Percentiles rank a stretch among this genome's conserved stretches.
phyloP scores from a whole-genome alignment of 37 sponge, comb jelly and placozoan species.

The Hexactinellida sp. region DNA sequence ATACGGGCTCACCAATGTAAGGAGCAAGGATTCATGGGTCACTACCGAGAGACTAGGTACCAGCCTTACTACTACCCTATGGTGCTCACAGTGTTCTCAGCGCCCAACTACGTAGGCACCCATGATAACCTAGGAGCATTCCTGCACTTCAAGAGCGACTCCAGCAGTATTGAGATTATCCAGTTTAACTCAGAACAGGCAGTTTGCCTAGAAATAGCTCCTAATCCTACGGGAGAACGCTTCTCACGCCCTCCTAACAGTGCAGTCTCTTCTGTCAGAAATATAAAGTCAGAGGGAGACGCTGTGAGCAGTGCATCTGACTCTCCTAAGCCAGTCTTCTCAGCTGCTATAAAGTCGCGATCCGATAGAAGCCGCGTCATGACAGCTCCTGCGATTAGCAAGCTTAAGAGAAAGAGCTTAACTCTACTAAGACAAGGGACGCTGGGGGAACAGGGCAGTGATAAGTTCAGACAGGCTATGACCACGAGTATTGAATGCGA shows the following conservation, averaged over 20 bases:
- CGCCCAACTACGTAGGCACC: constrained; percentile 69
- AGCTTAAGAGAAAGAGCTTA: constrained; percentile 27
- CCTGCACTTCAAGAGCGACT: constrained; percentile 29
- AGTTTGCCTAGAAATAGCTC: neutral
- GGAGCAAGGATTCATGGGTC: constrained; percentile 29
- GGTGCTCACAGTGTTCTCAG: constrained; percentile 68
- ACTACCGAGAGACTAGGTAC: constrained; percentile 30
- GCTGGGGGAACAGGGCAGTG: constrained; percentile 38
- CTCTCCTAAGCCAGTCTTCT: neutral
- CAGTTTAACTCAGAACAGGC: constrained; percentile 4
- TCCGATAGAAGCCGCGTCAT: neutral
- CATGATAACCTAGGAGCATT: constrained; percentile 64
- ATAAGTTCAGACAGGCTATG: constrained; percentile 32
- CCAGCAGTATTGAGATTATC: constrained; percentile 20
- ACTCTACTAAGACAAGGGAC: constrained; percentile 20
- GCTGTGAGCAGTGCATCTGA: neutral
- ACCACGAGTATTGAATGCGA: constrained; percentile 37
- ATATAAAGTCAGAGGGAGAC: neutral
- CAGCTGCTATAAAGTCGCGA: too few species aligned
- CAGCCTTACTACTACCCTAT: constrained; percentile 34
- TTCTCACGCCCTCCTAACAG: neutral
- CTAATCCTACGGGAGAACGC: neutral
- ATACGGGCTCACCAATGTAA: constrained; percentile 67
- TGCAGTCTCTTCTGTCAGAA: neutral
- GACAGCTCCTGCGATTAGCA: neutral